Evolutionary conservation across 2,888 invertebrate genomes (phyloP), one percentile per base, ranked within the genome.

Genomic region (Candidula unifasciata): DNA sequence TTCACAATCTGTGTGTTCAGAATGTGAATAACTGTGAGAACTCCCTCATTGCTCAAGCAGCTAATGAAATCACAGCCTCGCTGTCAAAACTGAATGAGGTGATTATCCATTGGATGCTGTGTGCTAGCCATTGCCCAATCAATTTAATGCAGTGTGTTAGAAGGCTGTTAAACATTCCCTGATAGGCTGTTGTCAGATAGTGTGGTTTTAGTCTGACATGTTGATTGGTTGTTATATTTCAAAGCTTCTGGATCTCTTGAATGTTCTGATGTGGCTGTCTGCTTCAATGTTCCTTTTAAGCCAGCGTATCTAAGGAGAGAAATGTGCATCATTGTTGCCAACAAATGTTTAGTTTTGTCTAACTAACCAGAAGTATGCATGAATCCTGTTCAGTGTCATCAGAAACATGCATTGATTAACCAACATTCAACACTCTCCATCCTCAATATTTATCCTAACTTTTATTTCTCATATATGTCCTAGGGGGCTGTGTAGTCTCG

Each of bases 41-140:
- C 81, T 87, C 88, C 16, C 88, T 90, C 76, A 87, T 90, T 76
- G 89, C 88, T 74, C 87, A 88, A 71, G 87, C 90, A 80, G 89
- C 89, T 78, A 88, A 87, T 87, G 89, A 89, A 85, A 88, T 89
- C 81, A 89, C 90, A 79, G 88, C 89, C 21, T 91, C 90, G 60
- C 87, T 90, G 83, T 87, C 89, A 73, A 89, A 89, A 78, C 87
- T 90, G n/a, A 89, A 89, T 79, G 89, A 88, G 86, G 89, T 89
- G 84, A 88, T 64, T 66, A 66, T 27, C 54, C 44, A 69, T 80
- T 60, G 71, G 73, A 73, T 81, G 73, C 57, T 71, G 52, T 71
- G 60, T 73, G 30, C 73, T 73, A 73, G 73, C 37, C 57, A 30
- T 57, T 54, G 35, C 73, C 37, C 30, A 57, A 35, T 57, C 60